phyloP scores from a whole-genome alignment of 2,113 vertebrate species.

The Dipodomys stephensi region DNA sequence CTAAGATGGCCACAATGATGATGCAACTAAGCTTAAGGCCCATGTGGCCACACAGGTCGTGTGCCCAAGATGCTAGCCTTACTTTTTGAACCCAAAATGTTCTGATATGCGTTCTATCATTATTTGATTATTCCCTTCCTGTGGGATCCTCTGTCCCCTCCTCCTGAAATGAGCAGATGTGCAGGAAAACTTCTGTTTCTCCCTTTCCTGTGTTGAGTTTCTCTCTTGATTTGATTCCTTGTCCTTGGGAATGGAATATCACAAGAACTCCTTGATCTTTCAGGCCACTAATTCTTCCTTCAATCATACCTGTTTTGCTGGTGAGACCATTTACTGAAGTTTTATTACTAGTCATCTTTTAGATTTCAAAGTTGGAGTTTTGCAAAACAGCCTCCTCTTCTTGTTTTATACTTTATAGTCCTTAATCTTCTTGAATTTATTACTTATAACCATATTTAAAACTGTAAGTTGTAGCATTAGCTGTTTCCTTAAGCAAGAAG shows the following conservation, averaged over 20 bases:
- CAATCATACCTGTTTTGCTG: not conserved
- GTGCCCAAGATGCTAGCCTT: rapidly evolving
- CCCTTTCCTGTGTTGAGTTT: rapidly evolving
- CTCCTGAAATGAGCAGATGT: not conserved
- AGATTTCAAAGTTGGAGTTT: not conserved
- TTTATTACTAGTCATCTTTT: not conserved
- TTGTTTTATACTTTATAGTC: not conserved
- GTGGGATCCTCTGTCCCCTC: not conserved
- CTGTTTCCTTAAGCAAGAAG: not conserved
- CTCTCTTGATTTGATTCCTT: not conserved
- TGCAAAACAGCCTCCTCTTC: not conserved
- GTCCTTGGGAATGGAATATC: not conserved
- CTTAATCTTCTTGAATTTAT: not conserved
- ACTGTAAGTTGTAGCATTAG: too few species aligned
- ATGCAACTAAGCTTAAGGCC: not conserved
- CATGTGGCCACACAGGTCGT: rapidly evolving
- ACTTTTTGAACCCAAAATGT: not conserved
- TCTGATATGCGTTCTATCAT: not conserved
- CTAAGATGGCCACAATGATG: too few species aligned
- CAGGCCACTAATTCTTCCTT: not conserved
- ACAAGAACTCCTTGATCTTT: not conserved
- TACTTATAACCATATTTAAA: not conserved
- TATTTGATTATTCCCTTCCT: not conserved
- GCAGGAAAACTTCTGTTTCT: not conserved
- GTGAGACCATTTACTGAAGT: not conserved